A percentile compares a stretch with the other conserved stretches of the same genome.
phyloP scores from a whole-genome alignment of 2,888 invertebrate species.

The Lepas anatifera region DNA sequence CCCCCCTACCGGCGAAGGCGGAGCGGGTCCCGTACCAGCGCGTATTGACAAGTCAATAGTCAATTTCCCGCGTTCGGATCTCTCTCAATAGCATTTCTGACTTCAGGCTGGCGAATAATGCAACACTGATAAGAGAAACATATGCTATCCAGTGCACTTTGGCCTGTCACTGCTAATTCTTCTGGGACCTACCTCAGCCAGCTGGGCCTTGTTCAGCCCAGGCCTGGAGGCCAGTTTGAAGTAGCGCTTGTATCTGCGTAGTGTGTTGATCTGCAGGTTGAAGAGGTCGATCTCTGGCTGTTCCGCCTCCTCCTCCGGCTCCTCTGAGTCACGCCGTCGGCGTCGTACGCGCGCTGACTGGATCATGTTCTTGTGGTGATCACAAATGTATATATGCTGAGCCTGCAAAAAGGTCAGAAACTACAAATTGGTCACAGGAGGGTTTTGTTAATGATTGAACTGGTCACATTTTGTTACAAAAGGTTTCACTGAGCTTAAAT shows the following conservation, averaged over 20 bases:
- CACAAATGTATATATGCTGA: conserved; percentile 91
- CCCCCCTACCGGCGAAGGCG: too few relatives aligned
- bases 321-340: conserved; percentile 73
- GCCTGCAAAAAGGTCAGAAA: conserved; percentile 44
- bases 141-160: too few relatives aligned
- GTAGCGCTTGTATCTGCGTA: conserved; percentile 83
- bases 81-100: too few relatives aligned
- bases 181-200: conserved; percentile 63
- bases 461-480: too few relatives aligned
- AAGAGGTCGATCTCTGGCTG: conserved; percentile 88
- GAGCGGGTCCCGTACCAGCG: too few relatives aligned
- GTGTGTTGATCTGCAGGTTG: conserved; percentile 84
- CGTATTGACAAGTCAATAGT: too few relatives aligned
- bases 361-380: conserved; percentile 88
- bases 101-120: too few relatives aligned
- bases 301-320: conserved; percentile 43
- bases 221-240: conserved; percentile 84
- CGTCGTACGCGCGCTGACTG: conserved; percentile 83
- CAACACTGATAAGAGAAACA: too few relatives aligned
- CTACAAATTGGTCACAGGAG: too few relatives aligned
- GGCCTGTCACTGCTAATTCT: not conserved
- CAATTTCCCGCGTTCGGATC: too few relatives aligned
- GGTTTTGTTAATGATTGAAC: too few relatives aligned
- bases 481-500: too few relatives aligned
- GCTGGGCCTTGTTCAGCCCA: conserved; percentile 85